Evolutionary conservation across 2,113 vertebrate species (phyloP).

Genomic region (Oryzias curvinotus): DNA sequence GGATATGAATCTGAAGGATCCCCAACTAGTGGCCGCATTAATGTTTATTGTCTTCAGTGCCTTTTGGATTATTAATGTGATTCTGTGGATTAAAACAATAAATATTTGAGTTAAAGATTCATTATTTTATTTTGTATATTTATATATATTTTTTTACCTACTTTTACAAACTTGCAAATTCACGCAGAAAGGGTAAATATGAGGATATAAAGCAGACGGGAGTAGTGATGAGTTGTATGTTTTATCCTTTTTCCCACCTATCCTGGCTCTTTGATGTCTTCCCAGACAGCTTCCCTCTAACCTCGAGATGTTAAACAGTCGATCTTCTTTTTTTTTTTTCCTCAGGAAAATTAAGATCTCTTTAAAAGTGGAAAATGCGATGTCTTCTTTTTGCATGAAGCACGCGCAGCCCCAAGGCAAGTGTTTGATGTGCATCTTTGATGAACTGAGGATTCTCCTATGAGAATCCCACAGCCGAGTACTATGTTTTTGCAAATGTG

Average conservation of each 20-base stretch:
- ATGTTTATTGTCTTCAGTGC: too few species aligned
- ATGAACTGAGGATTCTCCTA: conserved; percentile 67
- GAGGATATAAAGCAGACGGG: too few species aligned
- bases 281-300: conserved; percentile 10
- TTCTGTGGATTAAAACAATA: too few species aligned
- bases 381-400: conserved; percentile 37
- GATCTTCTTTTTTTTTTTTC: conserved; percentile 38
- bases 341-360: conserved; percentile 49
- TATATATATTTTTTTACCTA: not conserved
- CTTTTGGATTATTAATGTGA: too few species aligned
- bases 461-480: conserved; percentile 46
- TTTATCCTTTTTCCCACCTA: conserved; percentile 13
- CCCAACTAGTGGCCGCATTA: too few species aligned
- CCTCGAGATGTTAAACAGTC: conserved; percentile 36
- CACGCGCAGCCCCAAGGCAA: conserved; percentile 50
- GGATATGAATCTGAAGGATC: too few species aligned
- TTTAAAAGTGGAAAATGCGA: conserved; percentile 58
- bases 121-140: too few species aligned
- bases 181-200: too few species aligned
- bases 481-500: conserved; percentile 59
- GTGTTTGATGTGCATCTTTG: conserved; percentile 68
- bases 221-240: not conserved
- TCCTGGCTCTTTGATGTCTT: conserved; percentile 18
- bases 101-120: too few species aligned
- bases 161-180: too few species aligned